These are phyloP conservation scores for Campoplex nolae DNA, from an alignment of 2,888 invertebrate genomes.

Conservation along the genomic window DNA sequence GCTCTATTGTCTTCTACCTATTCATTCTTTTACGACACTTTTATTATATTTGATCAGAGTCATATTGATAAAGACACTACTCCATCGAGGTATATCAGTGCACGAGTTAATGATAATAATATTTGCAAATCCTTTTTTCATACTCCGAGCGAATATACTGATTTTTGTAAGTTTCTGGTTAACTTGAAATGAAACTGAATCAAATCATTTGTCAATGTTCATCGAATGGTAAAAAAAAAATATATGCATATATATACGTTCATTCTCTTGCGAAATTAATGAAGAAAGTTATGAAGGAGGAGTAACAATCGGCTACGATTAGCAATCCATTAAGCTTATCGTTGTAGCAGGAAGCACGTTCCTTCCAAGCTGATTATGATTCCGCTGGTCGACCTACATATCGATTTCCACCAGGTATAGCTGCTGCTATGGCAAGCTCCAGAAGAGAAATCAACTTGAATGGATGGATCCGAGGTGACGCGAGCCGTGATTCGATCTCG, in stretches of 20 bases:
- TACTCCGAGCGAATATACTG: neutral
- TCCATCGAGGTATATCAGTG: neutral
- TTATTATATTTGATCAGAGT: neutral
- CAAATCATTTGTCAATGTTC: neutral
- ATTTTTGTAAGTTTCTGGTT: neutral
- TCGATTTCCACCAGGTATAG: slow-evolving; percentile 40
- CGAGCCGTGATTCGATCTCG: slow-evolving; percentile 13
- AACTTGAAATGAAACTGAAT: neutral
- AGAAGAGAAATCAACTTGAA: slow-evolving; percentile 36
- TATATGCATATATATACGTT: neutral
- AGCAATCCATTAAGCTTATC: slow-evolving; percentile 51
- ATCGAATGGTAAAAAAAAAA: neutral
- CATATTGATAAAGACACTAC: neutral
- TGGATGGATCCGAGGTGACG: slow-evolving; percentile 47
- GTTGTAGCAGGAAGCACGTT: slow-evolving; percentile 17
- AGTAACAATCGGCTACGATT: slow-evolving; percentile 12
- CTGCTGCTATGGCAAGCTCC: slow-evolving; percentile 11
- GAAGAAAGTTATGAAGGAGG: slow-evolving; percentile 18
- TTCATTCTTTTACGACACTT: neutral
- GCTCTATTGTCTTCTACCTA: neutral
- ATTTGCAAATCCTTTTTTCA: neutral
- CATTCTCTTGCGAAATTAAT: neutral
- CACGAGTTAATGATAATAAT: neutral
- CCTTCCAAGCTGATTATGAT: slow-evolving; percentile 40
- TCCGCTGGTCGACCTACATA: slow-evolving; percentile 39